Evolutionary conservation across 2,888 invertebrate genomes (phyloP), one percentile per base, ranked within the genome.

Genomic region (Spilosoma lubricipeda): DNA sequence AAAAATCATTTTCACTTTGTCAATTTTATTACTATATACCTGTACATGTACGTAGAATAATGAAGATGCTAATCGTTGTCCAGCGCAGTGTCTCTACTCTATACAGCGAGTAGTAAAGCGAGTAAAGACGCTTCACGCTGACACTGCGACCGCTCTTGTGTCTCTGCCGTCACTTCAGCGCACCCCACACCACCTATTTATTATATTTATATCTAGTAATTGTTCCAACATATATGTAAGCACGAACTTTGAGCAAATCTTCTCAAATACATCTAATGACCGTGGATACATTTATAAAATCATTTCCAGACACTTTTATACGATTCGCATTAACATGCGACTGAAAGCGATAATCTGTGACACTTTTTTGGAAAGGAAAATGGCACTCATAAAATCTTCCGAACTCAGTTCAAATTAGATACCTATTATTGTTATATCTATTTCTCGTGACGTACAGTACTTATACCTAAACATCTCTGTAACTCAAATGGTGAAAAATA

Each of bases 1-100:
- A 90, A 84, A 84, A 87, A 91, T 92, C 86, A 84, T 89, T 91
- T 92, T 92, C 91, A 93, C 93, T 92, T 91, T 92, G 94, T 94
- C 93, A 94, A 94, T 94, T 94, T 93, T 92, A 91, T 87, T 82
- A 87, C 87, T 89, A 91, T 89, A 84, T 87, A 88, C 85, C 81
- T 90, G 86, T 91, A 90, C 88, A 85, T 93, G 91, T 93, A 91
- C 84, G 87, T 93, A 92, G 90, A 86, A 86, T 91, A 91, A 90
- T 87, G 77, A 90, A 88, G 85, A 88, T 85, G 90, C 90, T 90
- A 90, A 88, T 91, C 85, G 89, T 89, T 88, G 90, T 92, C 90
- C 87, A 90, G 89, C 92, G 89, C 85, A 90, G 80, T 86, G 84
- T 88, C 82, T 45, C 33, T 30, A 67, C 36, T 85, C 80, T 85